A percentile compares a stretch with the other conserved stretches of the same genome.
Evolutionary conservation across 2,888 invertebrate genomes (phyloP).

Genomic region (Dasypolia templi): DNA sequence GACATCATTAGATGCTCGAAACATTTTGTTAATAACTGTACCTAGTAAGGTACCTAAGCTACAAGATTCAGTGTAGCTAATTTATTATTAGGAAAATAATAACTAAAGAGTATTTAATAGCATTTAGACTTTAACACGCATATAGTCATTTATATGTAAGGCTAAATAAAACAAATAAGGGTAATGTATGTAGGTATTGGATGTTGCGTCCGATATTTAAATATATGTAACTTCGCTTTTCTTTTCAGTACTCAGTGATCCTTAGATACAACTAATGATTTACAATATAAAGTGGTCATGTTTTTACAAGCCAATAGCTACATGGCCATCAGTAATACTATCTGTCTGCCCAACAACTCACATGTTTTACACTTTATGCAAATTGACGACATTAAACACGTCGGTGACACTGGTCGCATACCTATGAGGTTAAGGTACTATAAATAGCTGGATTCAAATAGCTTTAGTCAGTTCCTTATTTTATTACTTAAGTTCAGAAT

Average conservation of each 20-base stretch:
- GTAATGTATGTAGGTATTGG: not conserved
- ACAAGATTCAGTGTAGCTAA: conserved; percentile 24
- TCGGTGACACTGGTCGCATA: conserved; percentile 30
- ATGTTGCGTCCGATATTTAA: conserved; percentile 2
- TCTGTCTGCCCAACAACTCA: conserved; percentile 14
- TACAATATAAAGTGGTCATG: conserved; percentile 7
- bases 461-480: conserved; percentile 41
- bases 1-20: conserved; percentile 35
- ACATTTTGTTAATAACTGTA: conserved; percentile 22
- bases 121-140: conserved; percentile 38
- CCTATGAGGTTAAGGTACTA: conserved; percentile 43
- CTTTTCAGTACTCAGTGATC: not conserved
- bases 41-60: conserved; percentile 10
- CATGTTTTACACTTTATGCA: conserved; percentile 46
- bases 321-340: conserved; percentile 12
- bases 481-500: conserved; percentile 29
- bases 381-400: conserved; percentile 45
- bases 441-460: conserved; percentile 54
- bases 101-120: conserved; percentile 23
- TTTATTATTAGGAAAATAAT: conserved; percentile 39
- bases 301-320: conserved; percentile 2
- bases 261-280: not conserved
- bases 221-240: not conserved
- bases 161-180: conserved; percentile 1
- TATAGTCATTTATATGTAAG: conserved; percentile 52